Percentiles rank a stretch among this genome's conserved stretches.
These are phyloP conservation scores for Sipha maydis DNA, from an alignment of 2,888 invertebrate species.

Conservation along the genomic window DNA sequence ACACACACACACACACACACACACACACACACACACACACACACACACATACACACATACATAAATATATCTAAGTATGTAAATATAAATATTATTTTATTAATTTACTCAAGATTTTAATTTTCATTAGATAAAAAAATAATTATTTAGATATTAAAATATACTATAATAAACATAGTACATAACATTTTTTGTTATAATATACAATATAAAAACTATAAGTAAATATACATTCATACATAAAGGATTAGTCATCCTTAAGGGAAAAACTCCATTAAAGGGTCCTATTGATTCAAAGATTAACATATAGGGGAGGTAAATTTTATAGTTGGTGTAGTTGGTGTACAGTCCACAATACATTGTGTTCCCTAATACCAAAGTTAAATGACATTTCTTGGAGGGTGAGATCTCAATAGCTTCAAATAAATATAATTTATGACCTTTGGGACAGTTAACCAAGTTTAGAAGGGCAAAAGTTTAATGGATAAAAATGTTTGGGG, in stretches of 20 bases:
- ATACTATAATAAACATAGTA: not conserved
- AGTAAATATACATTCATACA: not conserved
- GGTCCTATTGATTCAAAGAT: slow-evolving; percentile 58
- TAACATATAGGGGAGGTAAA: slow-evolving; percentile 55
- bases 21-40: too few relatives aligned
- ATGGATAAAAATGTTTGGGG: slow-evolving; percentile 55
- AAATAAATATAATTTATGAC: slow-evolving; percentile 60
- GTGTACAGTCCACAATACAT: not conserved
- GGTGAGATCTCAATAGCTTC: slow-evolving; percentile 60
- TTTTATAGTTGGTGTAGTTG: slow-evolving; percentile 40
- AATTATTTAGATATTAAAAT: not conserved
- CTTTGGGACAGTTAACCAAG: slow-evolving; percentile 44
- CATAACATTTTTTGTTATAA: not conserved
- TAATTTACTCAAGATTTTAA: not conserved
- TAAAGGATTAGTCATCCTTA: slow-evolving; percentile 41
- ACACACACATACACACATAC: too few relatives aligned
- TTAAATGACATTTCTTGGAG: slow-evolving; percentile 57
- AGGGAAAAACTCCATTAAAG: slow-evolving; percentile 26
- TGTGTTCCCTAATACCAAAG: slow-evolving; percentile 31
- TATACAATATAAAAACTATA: not conserved
- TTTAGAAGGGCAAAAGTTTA: slow-evolving; percentile 59
- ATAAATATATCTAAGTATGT: too few relatives aligned
- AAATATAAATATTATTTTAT: too few relatives aligned
- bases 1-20: too few relatives aligned
- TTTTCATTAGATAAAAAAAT: not conserved